A percentile compares a stretch with the other conserved stretches of the same genome.
Conservation (phyloP, 2,113 vertebrate species). For the Macquaria ambigua region DNA sequence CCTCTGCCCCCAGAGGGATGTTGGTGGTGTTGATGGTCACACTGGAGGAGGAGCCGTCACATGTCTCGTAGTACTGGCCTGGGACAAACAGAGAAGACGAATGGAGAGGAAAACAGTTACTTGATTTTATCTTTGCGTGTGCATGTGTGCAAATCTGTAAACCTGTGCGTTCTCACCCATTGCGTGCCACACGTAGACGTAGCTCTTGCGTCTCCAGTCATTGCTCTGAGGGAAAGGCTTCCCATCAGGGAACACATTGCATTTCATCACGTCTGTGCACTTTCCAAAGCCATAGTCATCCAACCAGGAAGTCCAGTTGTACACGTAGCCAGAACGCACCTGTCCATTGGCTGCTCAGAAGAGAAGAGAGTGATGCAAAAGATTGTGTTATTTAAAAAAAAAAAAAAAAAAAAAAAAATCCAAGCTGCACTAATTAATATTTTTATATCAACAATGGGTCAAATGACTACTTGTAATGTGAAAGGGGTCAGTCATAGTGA, state of each 20-base stretch:
- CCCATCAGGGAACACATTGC: constrained; percentile 91
- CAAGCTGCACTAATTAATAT: not conserved
- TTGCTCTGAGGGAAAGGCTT: constrained; percentile 88
- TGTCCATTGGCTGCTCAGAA: constrained; percentile 79
- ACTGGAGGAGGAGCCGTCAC: constrained; percentile 85
- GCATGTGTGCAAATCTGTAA: not conserved
- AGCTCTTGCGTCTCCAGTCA: constrained; percentile 88
- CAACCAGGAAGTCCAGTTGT: constrained; percentile 91
- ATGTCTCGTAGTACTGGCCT: constrained; percentile 92
- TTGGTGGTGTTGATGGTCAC: constrained; percentile 91
- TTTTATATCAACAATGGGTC: not conserved
- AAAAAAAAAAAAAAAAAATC: not conserved
- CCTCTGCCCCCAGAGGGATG: constrained; percentile 89
- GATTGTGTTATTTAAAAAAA: not conserved
- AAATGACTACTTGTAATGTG: not conserved
- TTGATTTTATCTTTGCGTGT: not conserved
- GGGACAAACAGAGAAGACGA: not conserved
- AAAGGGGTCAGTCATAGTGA: too few species aligned
- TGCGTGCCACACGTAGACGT: constrained; percentile 93
- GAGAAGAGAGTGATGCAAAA: not conserved
- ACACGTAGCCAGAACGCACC: constrained; percentile 81
- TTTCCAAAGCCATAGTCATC: constrained; percentile 86
- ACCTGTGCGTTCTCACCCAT: constrained; percentile 83
- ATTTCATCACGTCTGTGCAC: constrained; percentile 72
- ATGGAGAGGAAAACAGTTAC: not conserved